A percentile compares a stretch with the other conserved stretches of the same genome.
Conservation (phyloP, 2,888 invertebrate species). For the Scaptomyza caliginosa region DNA sequence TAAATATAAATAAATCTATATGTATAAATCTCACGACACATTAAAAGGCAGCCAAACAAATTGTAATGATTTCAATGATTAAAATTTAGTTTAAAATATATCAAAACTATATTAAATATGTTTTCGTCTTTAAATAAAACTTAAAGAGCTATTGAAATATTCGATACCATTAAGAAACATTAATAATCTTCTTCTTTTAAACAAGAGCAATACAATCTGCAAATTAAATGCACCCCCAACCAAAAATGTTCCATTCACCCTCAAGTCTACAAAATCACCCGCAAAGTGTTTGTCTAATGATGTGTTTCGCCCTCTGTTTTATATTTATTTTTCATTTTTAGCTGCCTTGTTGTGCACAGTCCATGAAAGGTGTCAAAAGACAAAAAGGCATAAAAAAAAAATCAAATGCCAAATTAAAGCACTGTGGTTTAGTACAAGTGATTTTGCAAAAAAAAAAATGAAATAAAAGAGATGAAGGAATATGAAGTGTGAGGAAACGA, state of each 20-base stretch:
- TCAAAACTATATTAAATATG: no score
- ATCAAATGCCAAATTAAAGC: constrained; percentile 61
- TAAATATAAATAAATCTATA: constrained; percentile 14
- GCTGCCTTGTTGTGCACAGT: constrained; percentile 23
- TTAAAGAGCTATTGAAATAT: background rate
- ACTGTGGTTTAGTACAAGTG: constrained; percentile 47
- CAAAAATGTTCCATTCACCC: background rate
- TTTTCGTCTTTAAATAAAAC: no score
- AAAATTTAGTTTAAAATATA: no score
- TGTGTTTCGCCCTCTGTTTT: constrained; percentile 57
- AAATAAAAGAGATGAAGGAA: no score
- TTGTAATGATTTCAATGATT: constrained; percentile 10
- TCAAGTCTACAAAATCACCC: constrained; percentile 22
- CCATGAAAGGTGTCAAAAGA: constrained; percentile 45
- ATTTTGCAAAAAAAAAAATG: constrained; percentile 12
- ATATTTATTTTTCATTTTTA: constrained; percentile 13
- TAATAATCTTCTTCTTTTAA: no score
- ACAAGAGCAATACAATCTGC: constrained; percentile 8
- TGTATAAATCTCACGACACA: constrained; percentile 25
- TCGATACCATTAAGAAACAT: background rate
- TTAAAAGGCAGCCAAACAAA: constrained; percentile 13
- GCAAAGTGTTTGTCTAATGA: constrained; percentile 64
- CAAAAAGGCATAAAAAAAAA: constrained; percentile 35
- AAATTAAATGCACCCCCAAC: constrained; percentile 32
- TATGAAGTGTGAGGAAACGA: no score